These are phyloP conservation scores for Crotalus viridis DNA, from an alignment of 2,113 vertebrate species.

Conservation along the genomic window DNA sequence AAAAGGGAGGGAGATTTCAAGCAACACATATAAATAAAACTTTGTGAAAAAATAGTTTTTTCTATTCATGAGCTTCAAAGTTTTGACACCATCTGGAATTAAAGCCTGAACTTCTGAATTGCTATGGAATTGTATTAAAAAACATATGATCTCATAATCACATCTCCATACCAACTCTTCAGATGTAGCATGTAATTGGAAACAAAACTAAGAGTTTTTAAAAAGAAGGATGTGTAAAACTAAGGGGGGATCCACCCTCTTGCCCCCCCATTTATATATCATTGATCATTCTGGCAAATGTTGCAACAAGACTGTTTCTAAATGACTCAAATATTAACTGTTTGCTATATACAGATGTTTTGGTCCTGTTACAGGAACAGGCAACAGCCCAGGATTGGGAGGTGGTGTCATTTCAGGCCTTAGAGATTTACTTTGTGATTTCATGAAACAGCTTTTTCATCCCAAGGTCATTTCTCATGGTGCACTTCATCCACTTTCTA, in stretches of 20 bases:
- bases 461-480: neutral
- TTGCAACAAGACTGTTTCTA: constrained; percentile 1
- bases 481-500: neutral
- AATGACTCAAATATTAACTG: neutral
- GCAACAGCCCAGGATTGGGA: no score
- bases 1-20: neutral
- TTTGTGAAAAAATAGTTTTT: neutral
- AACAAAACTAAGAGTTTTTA: constrained; percentile 10
- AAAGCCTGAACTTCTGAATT: constrained; percentile 6
- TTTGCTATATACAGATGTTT: neutral
- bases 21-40: neutral
- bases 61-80: neutral
- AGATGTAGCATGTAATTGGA: constrained; percentile 13
- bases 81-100: constrained; percentile 24
- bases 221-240: constrained; percentile 3
- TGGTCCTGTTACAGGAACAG: constrained; percentile 2
- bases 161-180: constrained; percentile 14
- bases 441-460: neutral
- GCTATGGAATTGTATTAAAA: constrained; percentile 22
- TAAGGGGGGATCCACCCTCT: constrained; percentile 3
- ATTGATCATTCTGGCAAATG: neutral
- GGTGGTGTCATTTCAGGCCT: neutral
- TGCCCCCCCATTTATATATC: neutral
- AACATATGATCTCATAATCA: constrained; percentile 23
- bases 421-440: neutral